phyloP scores from a whole-genome alignment of 2,797 vertebrate species.

The Octomys mimax region DNA sequence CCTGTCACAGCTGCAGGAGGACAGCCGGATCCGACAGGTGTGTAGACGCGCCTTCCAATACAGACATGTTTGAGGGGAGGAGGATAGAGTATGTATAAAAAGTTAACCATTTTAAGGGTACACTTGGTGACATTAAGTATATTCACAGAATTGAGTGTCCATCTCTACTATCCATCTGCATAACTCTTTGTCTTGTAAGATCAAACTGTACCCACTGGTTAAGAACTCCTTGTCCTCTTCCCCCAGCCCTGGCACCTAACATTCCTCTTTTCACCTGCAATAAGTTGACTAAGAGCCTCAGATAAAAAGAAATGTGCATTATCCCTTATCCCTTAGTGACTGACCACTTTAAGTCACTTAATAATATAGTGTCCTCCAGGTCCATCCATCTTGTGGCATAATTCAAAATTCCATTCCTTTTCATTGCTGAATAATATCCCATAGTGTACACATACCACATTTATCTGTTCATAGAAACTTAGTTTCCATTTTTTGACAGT shows the following conservation, averaged over 20 bases:
- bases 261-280: not conserved
- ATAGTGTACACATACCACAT: not conserved
- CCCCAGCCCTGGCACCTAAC: not conserved
- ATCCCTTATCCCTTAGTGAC: not conserved
- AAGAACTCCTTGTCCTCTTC: not conserved
- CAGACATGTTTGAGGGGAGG: too few relatives aligned
- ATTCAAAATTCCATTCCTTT: not conserved
- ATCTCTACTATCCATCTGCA: not conserved
- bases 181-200: not conserved
- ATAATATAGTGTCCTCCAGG: not conserved
- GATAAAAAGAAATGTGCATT: not conserved
- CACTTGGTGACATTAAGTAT: not conserved
- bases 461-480: not conserved
- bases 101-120: not conserved
- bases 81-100: not conserved
- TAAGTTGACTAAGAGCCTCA: not conserved
- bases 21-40: slow-evolving; percentile 92
- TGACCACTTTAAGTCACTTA: not conserved
- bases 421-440: not conserved
- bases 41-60: not conserved
- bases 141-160: not conserved
- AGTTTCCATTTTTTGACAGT: not conserved
- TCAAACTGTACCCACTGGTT: not conserved
- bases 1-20: slow-evolving; percentile 91
- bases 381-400: not conserved